These are phyloP conservation scores for Drosophila truncata DNA, from an alignment of 1,140 invertebrate species.

Conservation along the genomic window DNA sequence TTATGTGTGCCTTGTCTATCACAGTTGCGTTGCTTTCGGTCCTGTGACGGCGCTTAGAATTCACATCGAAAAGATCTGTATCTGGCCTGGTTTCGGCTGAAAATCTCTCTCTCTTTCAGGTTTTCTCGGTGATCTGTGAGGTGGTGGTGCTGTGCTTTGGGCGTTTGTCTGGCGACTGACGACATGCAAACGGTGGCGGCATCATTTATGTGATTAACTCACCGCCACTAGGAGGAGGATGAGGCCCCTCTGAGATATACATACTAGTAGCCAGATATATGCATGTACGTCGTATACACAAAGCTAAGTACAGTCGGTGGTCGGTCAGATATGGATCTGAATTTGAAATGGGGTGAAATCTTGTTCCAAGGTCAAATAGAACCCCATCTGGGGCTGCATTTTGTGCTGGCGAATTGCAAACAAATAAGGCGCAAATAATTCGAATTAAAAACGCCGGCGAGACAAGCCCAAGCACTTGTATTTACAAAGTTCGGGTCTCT, in stretches of 20 bases:
- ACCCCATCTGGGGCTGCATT: neutral
- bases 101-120: slow-evolving; percentile 11
- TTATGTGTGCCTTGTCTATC: slow-evolving; percentile 62
- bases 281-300: slow-evolving; percentile 25
- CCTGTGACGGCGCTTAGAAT: slow-evolving; percentile 40
- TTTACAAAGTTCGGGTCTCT: slow-evolving; percentile 6
- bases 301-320: slow-evolving; percentile 62
- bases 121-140: slow-evolving; percentile 47
- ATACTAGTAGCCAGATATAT: slow-evolving; percentile 29
- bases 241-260: slow-evolving; percentile 44
- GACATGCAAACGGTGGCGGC: slow-evolving; percentile 49
- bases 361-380: slow-evolving; percentile 44
- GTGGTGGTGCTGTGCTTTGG: slow-evolving; percentile 56
- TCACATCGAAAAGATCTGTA: slow-evolving; percentile 66
- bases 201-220: slow-evolving; percentile 80
- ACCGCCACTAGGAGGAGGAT: slow-evolving; percentile 44
- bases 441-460: slow-evolving; percentile 29
- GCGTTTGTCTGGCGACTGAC: slow-evolving; percentile 72
- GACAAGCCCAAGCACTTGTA: slow-evolving; percentile 11
- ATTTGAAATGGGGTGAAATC: slow-evolving; percentile 24
- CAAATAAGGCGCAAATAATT: slow-evolving; percentile 43
- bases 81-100: slow-evolving; percentile 30
- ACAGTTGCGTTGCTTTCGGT: slow-evolving; percentile 68
- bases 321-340: slow-evolving; percentile 42
- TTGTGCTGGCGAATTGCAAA: slow-evolving; percentile 14